A percentile compares a stretch with the other conserved stretches of the same genome.
phyloP scores from a whole-genome alignment of 1,140 invertebrate species.

The Pogonognathellus flavescens region DNA sequence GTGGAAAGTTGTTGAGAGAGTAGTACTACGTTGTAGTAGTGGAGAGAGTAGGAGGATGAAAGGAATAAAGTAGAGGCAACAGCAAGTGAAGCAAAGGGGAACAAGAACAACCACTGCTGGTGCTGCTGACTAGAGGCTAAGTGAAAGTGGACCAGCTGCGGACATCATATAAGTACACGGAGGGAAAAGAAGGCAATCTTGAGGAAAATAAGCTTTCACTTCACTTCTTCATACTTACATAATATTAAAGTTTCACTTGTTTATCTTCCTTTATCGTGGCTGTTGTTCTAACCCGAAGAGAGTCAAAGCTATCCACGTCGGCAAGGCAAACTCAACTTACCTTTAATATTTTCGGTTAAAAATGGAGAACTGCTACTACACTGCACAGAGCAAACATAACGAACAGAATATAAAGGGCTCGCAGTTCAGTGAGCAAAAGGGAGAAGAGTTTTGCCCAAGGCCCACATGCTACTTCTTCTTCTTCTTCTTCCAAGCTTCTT shows the following conservation, averaged over 20 bases:
- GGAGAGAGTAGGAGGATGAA: background rate
- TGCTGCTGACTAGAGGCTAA: background rate
- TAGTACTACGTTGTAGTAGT: too few species aligned
- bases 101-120: background rate
- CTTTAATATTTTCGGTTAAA: slow-evolving; percentile 23
- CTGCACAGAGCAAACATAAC: background rate
- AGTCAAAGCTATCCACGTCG: slow-evolving; percentile 9
- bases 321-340: slow-evolving; percentile 41
- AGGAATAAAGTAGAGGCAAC: background rate
- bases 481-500: too few species aligned
- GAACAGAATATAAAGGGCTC: slow-evolving; percentile 35
- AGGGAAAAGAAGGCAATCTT: slow-evolving; percentile 35
- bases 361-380: too few species aligned
- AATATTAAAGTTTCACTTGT: slow-evolving; percentile 55
- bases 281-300: slow-evolving; percentile 45
- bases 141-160: slow-evolving; percentile 39
- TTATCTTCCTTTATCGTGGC: slow-evolving; percentile 49
- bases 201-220: slow-evolving; percentile 53
- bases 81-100: background rate
- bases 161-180: slow-evolving; percentile 15
- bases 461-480: background rate
- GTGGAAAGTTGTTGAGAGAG: background rate
- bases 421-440: slow-evolving; percentile 38
- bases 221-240: slow-evolving; percentile 54
- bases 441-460: slow-evolving; percentile 10